Evolutionary conservation across 2,888 invertebrate genomes (phyloP), one percentile per base, ranked within the genome.

Genomic region (Parthenolecanium corni): DNA sequence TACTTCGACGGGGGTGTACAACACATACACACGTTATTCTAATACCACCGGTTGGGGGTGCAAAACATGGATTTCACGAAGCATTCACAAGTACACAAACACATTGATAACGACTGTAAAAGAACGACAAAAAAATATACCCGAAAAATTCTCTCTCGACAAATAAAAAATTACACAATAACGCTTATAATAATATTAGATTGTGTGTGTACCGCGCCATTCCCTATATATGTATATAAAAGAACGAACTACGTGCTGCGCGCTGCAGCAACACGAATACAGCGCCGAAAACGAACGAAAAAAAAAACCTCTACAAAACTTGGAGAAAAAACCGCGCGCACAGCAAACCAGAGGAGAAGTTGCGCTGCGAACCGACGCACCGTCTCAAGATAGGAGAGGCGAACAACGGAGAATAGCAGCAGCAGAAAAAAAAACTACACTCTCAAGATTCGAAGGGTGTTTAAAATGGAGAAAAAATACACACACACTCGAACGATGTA

Each of bases 301-400:
- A 23, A 61, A 61, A 21, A 40, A 49, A 49, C 38, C 49, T 38
- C 61, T 24, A 49, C n/a, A n/a, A n/a, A n/a, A n/a, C n/a, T n/a
- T n/a, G n/a, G 49, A 23, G 31, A 49, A 21, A 23, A 18, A 49
- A 47, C 51, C 51, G 61, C 61, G 61, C 25, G 21, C 38, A 46
- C 61, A 23, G 44, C 25, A 42, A 47, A 47, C 49, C 23, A 18
- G 36, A 58, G 49, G 61, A 49, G 61, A 61, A 47, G 36, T 61
- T 61, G 61, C 61, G 61, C 61, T 61, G 38, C 61, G 36, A 61
- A 61, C 49, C 61, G 54, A 61, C 61, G 61, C 61, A 61, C 49
- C 51, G 61, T 61, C 61, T 61, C n/a, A 42, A 5, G 44, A 18
- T 18, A 21, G 61, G 36, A 42, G 58, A 47, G 61, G 47, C 61